Evolutionary conservation across 2,113 vertebrate genomes (phyloP), one percentile per base, ranked within the genome.

Genomic region (Clarias magur): DNA sequence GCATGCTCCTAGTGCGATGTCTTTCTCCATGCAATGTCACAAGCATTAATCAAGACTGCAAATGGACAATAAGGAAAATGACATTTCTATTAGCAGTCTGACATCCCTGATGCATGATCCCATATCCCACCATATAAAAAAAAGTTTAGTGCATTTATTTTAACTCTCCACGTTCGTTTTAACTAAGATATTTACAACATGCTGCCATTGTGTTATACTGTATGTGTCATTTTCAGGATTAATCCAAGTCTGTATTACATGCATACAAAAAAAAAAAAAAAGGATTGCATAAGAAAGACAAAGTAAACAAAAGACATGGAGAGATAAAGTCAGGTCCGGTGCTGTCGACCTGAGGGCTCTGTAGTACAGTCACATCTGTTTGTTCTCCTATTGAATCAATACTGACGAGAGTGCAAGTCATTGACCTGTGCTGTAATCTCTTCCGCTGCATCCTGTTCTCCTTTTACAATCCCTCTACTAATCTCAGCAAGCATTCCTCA

Each of bases 341-440:
- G 63, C n/a, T 48, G 62, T 82, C 34, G 17, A 7, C 42, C 48
- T 34, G 38, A 4, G 10, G 19, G 4, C 27, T 1, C 62, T 17
- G 12, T 57, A 42, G n/a, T 57, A 56, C 27, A 79, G 80, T 82
- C 54, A 68, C 80, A 60, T 83, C 88, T 59, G 80, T 57, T 85
- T 88, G 84, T 87, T 91, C 48, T 80, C 12, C 82, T 92, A 92
- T 91, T 91, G 90, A 92, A 89, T 85, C 82, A 87, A 87, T 83
- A 85, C 85, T 89, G 91, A 90, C 84, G 70, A 88, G 91, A 85
- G 83, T 82, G 87, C 42, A 87, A 89, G 89, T 90, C 91, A 86
- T 76, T n/a, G 27, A 89, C 54, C 84, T 70, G 62, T 62, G 79
- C 90, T 92, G 90, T 93, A 72, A 92, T 90, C 89, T 89, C 89